These are phyloP conservation scores for Scatophagus argus DNA, from an alignment of 2,113 vertebrate genomes.

Conservation along the genomic window DNA sequence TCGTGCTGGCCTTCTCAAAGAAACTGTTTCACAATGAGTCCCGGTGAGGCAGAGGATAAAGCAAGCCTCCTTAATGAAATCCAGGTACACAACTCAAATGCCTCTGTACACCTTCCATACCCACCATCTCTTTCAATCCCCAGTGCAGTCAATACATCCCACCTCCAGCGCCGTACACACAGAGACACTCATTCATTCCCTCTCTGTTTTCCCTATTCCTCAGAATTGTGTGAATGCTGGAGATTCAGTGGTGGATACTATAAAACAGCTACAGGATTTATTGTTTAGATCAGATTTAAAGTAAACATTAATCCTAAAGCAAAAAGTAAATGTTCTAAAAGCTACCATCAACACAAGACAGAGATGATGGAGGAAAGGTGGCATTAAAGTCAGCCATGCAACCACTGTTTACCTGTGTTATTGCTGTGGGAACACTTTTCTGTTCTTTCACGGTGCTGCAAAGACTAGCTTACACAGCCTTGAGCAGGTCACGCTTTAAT, in stretches of 20 bases:
- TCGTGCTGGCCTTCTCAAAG: slow-evolving; percentile 50
- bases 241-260: slow-evolving; percentile 10
- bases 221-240: background rate
- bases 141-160: slow-evolving; percentile 24
- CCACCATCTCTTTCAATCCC: slow-evolving; percentile 43
- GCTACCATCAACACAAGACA: background rate
- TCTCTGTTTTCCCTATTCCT: background rate
- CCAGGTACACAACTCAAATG: slow-evolving; percentile 68
- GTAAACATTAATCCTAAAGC: background rate
- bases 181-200: slow-evolving; percentile 7
- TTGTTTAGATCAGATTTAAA: background rate
- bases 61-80: slow-evolving; percentile 67
- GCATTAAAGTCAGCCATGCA: slow-evolving; percentile 46
- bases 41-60: slow-evolving; percentile 64
- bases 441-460: slow-evolving; percentile 61
- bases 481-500: slow-evolving; percentile 63
- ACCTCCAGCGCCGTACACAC: slow-evolving; percentile 23
- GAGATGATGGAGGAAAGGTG: slow-evolving; percentile 7
- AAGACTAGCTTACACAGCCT: slow-evolving; percentile 55
- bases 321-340: slow-evolving; percentile 9
- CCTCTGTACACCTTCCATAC: slow-evolving; percentile 51
- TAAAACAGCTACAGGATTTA: background rate
- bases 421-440: slow-evolving; percentile 54
- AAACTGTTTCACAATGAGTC: slow-evolving; percentile 50
- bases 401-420: slow-evolving; percentile 68